phyloP scores from a whole-genome alignment of 2,113 vertebrate species.

The Xenotilapia flavipinnis region DNA sequence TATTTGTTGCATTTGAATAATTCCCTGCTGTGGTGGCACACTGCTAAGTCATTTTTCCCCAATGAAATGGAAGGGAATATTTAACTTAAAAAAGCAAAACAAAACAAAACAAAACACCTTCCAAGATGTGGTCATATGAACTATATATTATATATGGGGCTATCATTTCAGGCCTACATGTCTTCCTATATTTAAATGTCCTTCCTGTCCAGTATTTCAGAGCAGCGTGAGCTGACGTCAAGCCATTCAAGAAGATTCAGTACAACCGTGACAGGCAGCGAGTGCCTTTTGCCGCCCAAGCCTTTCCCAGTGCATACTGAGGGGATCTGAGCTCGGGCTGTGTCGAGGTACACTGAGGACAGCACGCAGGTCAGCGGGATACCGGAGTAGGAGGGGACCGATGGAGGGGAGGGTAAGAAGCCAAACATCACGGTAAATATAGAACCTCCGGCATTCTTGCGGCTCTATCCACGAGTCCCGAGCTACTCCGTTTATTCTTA shows the following conservation, averaged over 20 bases:
- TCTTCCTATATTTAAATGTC: slow-evolving; percentile 4
- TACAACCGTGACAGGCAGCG: neutral
- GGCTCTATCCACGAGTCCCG: slow-evolving; percentile 67
- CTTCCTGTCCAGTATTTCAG: neutral
- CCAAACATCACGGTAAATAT: slow-evolving; percentile 70
- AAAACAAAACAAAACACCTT: neutral
- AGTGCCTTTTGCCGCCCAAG: neutral
- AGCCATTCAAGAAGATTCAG: neutral
- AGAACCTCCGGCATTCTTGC: slow-evolving; percentile 75
- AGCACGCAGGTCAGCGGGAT: slow-evolving; percentile 68
- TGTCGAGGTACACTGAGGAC: slow-evolving; percentile 65
- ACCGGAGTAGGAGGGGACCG: slow-evolving; percentile 60
- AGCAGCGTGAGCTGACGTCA: slow-evolving; percentile 1
- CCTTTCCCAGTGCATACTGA: slow-evolving; percentile 23
- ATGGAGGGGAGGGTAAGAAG: slow-evolving; percentile 47
- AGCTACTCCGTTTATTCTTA: slow-evolving; percentile 72
- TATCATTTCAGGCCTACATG: slow-evolving; percentile 8
- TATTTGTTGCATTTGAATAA: neutral
- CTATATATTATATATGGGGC: neutral
- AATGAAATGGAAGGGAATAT: neutral
- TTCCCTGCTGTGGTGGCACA: neutral
- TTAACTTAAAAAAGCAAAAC: neutral
- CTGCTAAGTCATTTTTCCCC: neutral
- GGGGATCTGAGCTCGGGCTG: neutral
- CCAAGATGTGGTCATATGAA: neutral